Evolutionary conservation across 2,797 vertebrate species (phyloP).

Genomic region (Hozukius guyotensis): DNA sequence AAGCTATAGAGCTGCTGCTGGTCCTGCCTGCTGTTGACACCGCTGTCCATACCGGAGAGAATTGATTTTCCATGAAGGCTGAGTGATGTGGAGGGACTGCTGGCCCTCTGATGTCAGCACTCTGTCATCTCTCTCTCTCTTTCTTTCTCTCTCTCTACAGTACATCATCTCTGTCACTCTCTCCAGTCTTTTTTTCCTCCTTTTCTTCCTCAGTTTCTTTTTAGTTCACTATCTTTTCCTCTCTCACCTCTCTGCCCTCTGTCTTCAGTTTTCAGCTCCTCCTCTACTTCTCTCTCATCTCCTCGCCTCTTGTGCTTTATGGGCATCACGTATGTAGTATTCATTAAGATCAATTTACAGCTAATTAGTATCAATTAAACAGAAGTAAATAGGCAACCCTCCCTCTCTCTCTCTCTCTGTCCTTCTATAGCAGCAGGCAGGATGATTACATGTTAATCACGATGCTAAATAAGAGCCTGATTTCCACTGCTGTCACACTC

Average conservation of each 20-base stretch:
- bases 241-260: neutral
- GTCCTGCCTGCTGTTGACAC: constrained; percentile 58
- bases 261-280: neutral
- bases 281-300: neutral
- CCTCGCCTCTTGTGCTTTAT: neutral
- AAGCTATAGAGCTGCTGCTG: constrained; percentile 56
- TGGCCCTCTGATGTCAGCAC: constrained; percentile 70
- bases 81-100: constrained; percentile 72
- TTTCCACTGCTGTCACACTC: constrained; percentile 41
- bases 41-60: constrained; percentile 60
- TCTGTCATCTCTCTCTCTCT: constrained; percentile 58
- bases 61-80: constrained; percentile 78
- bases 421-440: neutral
- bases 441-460: constrained; percentile 25
- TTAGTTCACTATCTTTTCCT: neutral
- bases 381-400: neutral
- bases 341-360: constrained; percentile 7
- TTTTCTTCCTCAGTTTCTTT: neutral
- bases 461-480: constrained; percentile 5
- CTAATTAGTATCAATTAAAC: constrained; percentile 16
- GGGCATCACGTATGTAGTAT: neutral
- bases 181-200: neutral
- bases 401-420: neutral
- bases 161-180: constrained; percentile 26
- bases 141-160: neutral